These are phyloP conservation scores for Tetragonula carbonaria DNA, from an alignment of 2,888 invertebrate species.

Conservation along the genomic window DNA sequence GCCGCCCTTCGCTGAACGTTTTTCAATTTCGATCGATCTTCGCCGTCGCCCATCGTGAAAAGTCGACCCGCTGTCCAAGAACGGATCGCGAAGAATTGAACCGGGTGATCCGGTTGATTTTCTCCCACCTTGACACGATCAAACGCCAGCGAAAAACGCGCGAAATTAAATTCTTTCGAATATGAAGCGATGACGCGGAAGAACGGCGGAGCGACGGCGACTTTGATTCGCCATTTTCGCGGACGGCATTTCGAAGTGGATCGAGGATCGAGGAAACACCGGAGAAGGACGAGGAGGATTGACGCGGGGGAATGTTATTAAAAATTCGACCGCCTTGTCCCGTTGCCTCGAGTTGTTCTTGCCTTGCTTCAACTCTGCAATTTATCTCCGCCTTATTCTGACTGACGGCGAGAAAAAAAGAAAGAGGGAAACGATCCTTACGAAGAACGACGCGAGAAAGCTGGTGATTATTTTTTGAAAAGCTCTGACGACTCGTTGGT, in stretches of 20 bases:
- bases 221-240: neutral
- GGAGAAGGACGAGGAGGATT: constrained; percentile 23
- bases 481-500: too few relatives aligned
- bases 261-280: neutral
- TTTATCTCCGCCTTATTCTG: too few relatives aligned
- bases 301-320: constrained; percentile 60
- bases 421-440: too few relatives aligned
- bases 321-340: constrained; percentile 28
- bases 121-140: constrained; percentile 46
- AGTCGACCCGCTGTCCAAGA: constrained; percentile 27
- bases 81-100: constrained; percentile 30
- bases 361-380: too few relatives aligned
- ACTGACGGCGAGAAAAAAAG: too few relatives aligned
- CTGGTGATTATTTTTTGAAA: too few relatives aligned
- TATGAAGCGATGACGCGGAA: constrained; percentile 57
- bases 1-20: neutral
- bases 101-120: constrained; percentile 47
- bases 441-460: too few relatives aligned
- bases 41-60: neutral
- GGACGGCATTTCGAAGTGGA: too few relatives aligned
- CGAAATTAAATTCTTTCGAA: constrained; percentile 76
- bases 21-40: neutral
- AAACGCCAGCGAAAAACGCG: constrained; percentile 46
- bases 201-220: neutral
- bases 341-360: constrained; percentile 7